These are phyloP conservation scores for Anoplophora glabripennis DNA, from an alignment of 1,140 invertebrate genomes.

Conservation along the genomic window DNA sequence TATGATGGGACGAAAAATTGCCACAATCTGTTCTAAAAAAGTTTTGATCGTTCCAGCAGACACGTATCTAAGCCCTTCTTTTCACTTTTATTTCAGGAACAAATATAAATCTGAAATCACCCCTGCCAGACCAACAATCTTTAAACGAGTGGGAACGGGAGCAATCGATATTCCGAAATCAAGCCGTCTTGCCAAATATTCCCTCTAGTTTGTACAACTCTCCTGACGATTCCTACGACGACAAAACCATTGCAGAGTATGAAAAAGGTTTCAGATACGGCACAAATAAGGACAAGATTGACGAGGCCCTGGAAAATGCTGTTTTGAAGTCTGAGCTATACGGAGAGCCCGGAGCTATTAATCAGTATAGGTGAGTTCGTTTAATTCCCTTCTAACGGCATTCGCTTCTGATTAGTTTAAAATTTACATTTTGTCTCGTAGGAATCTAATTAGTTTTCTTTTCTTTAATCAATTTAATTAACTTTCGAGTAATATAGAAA, in stretches of 20 bases:
- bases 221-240: slow-evolving; percentile 23
- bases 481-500: too few species aligned
- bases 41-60: too few species aligned
- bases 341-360: slow-evolving; percentile 40
- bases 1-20: too few species aligned
- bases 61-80: too few species aligned
- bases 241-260: slow-evolving; percentile 44
- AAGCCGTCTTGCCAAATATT: slow-evolving; percentile 25
- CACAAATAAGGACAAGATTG: slow-evolving; percentile 42
- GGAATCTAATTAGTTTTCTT: too few species aligned
- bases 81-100: slow-evolving; percentile 26
- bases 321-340: slow-evolving; percentile 48
- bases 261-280: slow-evolving; percentile 46
- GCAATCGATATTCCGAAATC: slow-evolving; percentile 21
- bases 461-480: too few species aligned
- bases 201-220: slow-evolving; percentile 28
- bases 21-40: too few species aligned
- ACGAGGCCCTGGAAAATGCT: slow-evolving; percentile 47
- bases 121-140: slow-evolving; percentile 11
- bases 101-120: slow-evolving; percentile 26
- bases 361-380: slow-evolving; percentile 40
- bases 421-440: too few species aligned
- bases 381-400: too few species aligned
- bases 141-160: slow-evolving; percentile 29
- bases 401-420: too few species aligned